Evolutionary conservation across 2,888 invertebrate species (phyloP), one percentile per base, ranked within the genome.

Genomic region (Aethes cnicana): DNA sequence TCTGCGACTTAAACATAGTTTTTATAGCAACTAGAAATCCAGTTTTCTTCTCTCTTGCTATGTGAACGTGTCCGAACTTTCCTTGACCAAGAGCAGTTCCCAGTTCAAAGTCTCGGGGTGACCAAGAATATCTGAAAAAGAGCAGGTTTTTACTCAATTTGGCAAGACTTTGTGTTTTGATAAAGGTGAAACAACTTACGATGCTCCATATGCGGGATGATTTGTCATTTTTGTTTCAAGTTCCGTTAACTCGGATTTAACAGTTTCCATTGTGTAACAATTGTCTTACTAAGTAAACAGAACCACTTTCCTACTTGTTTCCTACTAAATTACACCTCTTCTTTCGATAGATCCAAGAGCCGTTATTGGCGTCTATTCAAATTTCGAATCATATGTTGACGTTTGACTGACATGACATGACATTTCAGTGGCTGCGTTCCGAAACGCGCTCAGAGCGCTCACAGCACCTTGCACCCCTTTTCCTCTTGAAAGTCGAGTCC

Each of bases 1-100:
- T 90, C 78, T 98, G 97, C 1, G 93, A 92, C 77, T 98, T 98
- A 73, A 94, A 94, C 54, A 97, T 81, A 0, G 95, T 93, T 83
- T 96, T 95, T 64, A 96, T 91, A 1, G 96, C 96, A 4, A 95
- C 93, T 59, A 95, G 80, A 61, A 92, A 95, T 30, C 95, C 93
- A 8, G 94, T 94, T 63, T 91, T 91, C 70, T 94, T 95, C 68
- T 98, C 97, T 59, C 96, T 90, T 0, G 97, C 97, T 35, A 97
- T 83, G 76, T 95, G 97, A 0, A 98, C 98, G 64, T 95, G 93
- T 0, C 98, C 98, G 78, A 98, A 98, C 82, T 97, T 98, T 0
- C 98, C 98, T 72, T 95, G 93, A 0, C 98, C 98, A n/a, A 98
- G 85, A 0, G 94, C 93, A 44, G 93, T 91, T 1, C 97, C 97